Evolutionary conservation across 2,113 vertebrate species (phyloP), one percentile per base, ranked within the genome.

Genomic region (Acanthisitta chloris): DNA sequence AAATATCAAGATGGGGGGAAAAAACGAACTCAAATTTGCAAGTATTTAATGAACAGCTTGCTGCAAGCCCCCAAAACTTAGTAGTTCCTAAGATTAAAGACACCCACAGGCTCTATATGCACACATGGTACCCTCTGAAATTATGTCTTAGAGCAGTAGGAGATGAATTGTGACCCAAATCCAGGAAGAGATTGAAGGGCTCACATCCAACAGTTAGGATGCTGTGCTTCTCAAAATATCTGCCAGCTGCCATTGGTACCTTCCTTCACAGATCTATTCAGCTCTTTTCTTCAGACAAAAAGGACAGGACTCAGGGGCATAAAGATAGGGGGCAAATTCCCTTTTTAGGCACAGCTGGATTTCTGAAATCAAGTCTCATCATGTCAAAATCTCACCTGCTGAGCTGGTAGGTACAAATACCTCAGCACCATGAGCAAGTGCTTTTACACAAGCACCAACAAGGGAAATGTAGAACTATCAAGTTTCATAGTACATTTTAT

Each of bases 181-280:
- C 80, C 28, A 57, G 55, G 59, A 74, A 86, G 64, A 34, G 46
- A 91, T 77, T 81, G 72, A 59, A 92, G 83, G 46, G 59, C 69
- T 91, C 77, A 81, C 34, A 88, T 86, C 80, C 83, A 89, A 86
- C 23, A 62, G 59, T 51, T 34, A 66, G 72, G 69, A 77, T 74
- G 59, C 34, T 89, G 42, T 14, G 17, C 64, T 78, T 88, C 89
- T 89, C 73, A 81, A 91, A 91, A 92, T 89, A 92, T 78, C 86
- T 91, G 64, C 86, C 92, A 92, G 77, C 59, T 96, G 86, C 69
- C 38, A 86, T 86, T 7, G 3, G 58, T 77, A 81, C 33, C 51
- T 94, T 51, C 26, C 72, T 86, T 91, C 81, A 81, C 33, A 73
- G 69, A 80, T 49, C 64, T 81, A 43, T 86, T 43, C 77, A 86